phyloP scores from a whole-genome alignment of 2,888 invertebrate species.

The Caenorhabditis plicata region DNA sequence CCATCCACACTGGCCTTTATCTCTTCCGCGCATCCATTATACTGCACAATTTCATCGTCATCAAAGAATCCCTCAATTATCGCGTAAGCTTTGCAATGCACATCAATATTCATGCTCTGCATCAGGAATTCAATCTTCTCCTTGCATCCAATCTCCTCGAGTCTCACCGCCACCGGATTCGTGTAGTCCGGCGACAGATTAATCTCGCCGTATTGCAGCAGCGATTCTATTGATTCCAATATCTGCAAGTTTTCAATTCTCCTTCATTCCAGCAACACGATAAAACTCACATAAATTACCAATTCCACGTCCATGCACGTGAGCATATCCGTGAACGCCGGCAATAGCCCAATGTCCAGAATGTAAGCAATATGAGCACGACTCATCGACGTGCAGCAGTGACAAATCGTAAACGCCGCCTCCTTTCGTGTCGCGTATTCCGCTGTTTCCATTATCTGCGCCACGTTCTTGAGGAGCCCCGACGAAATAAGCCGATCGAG shows the following conservation, averaged over 20 bases:
- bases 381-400: slow-evolving; percentile 17
- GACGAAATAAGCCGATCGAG: slow-evolving; percentile 15
- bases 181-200: slow-evolving; percentile 2
- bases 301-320: slow-evolving; percentile 27
- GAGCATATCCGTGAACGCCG: slow-evolving; percentile 15
- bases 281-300: slow-evolving; percentile 9
- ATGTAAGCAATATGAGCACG: slow-evolving; percentile 9
- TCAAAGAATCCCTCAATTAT: slow-evolving; percentile 22
- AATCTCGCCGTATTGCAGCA: slow-evolving; percentile 15
- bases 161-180: slow-evolving; percentile 16
- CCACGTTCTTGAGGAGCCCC: slow-evolving; percentile 13
- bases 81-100: slow-evolving; percentile 14
- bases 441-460: slow-evolving; percentile 16
- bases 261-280: neutral
- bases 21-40: slow-evolving; percentile 2
- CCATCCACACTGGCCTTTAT: neutral
- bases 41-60: slow-evolving; percentile 6
- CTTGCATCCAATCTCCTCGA: slow-evolving; percentile 22
- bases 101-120: slow-evolving; percentile 19
- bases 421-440: slow-evolving; percentile 22
- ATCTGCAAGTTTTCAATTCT: slow-evolving; percentile 8
- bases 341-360: slow-evolving; percentile 17
- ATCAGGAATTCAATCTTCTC: slow-evolving; percentile 17
- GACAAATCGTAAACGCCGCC: slow-evolving; percentile 20
- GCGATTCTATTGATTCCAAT: slow-evolving; percentile 15